Conservation (phyloP, 2,888 invertebrate species). For the Patella depressa region DNA sequence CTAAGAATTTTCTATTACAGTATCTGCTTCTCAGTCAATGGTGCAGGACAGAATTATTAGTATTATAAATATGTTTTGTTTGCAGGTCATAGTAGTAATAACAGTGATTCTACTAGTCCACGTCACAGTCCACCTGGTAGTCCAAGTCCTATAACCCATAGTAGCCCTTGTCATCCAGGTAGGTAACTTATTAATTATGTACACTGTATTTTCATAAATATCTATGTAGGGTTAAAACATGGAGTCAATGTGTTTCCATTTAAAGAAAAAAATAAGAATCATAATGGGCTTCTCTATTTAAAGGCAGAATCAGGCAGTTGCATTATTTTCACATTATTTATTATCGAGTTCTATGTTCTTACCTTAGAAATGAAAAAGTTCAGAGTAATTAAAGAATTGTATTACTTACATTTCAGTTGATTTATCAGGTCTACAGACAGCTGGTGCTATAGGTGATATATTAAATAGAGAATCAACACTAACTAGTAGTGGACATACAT, state of each 20-base stretch:
- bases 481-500: constrained; percentile 50
- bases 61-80: no score
- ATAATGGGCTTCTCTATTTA: no score
- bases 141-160: constrained; percentile 47
- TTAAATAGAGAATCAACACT: constrained; percentile 39
- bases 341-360: no score
- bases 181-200: neutral
- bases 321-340: no score
- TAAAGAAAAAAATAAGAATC: no score
- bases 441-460: constrained; percentile 48
- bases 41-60: no score
- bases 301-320: no score
- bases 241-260: no score
- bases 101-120: constrained; percentile 56
- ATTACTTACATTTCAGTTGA: constrained; percentile 48
- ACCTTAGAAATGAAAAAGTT: no score
- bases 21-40: neutral
- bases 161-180: constrained; percentile 41
- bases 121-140: constrained; percentile 54
- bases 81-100: constrained; percentile 40
- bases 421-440: constrained; percentile 47
- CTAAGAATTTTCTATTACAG: no score
- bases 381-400: no score
- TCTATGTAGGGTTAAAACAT: no score
- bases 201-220: neutral